Evolutionary conservation across 2,113 vertebrate genomes (phyloP).

Genomic region (Rhombomys opimus): DNA sequence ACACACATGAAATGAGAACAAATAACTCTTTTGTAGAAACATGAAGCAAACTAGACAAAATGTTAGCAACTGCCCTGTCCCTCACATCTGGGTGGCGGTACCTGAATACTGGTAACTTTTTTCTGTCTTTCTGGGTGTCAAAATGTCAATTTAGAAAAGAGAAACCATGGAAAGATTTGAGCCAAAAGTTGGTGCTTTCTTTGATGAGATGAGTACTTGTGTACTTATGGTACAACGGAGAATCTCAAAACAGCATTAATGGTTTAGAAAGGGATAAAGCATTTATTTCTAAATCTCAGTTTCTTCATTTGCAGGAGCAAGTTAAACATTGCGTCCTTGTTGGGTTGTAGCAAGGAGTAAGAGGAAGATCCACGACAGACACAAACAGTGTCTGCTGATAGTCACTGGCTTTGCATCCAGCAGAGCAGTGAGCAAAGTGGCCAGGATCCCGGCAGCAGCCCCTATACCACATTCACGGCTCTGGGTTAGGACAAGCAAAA

Average conservation of each 20-base stretch:
- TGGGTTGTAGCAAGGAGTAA: neutral
- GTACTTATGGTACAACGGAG: neutral
- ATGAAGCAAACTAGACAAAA: neutral
- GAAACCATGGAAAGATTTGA: neutral
- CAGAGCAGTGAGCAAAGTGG: neutral
- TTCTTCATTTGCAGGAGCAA: slow-evolving; percentile 9
- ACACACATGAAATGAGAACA: neutral
- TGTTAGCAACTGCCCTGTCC: neutral
- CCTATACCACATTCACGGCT: neutral
- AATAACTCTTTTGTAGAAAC: neutral
- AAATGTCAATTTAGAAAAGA: slow-evolving; percentile 5
- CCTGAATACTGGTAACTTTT: neutral
- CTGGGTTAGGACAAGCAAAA: neutral
- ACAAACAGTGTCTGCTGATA: neutral
- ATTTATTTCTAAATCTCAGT: slow-evolving; percentile 15
- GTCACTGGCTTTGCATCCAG: neutral
- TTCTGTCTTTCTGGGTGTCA: neutral
- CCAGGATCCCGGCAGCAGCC: neutral
- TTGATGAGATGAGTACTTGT: neutral
- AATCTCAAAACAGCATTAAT: neutral
- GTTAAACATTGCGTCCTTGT: neutral
- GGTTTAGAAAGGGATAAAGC: neutral
- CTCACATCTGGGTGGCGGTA: neutral
- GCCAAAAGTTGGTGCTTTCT: neutral
- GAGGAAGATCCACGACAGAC: neutral